phyloP scores from a whole-genome alignment of 2,797 vertebrate genomes.

The Cephalopachus bancanus region DNA sequence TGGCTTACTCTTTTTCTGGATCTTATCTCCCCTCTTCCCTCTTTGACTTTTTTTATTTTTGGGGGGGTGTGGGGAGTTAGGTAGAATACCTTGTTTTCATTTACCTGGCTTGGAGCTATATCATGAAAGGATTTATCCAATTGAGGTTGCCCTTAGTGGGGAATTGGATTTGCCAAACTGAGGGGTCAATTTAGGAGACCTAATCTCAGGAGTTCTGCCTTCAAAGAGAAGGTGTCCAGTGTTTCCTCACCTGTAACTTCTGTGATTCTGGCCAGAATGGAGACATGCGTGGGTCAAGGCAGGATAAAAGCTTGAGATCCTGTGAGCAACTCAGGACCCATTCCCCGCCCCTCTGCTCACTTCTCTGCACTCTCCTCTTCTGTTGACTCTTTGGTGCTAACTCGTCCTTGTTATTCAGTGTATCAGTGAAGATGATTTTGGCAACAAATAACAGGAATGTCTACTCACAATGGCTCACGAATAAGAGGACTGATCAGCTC shows the following conservation, averaged over 20 bases:
- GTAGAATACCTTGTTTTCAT: background rate
- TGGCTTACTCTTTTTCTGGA: background rate
- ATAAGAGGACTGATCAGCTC: background rate
- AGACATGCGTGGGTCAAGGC: background rate
- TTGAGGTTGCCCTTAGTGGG: background rate
- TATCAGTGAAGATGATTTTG: background rate
- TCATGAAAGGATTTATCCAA: background rate
- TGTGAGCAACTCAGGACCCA: background rate
- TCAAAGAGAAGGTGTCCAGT: background rate
- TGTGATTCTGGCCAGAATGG: background rate
- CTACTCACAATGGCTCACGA: background rate
- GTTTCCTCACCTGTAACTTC: background rate
- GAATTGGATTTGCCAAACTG: background rate
- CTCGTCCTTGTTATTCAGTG: background rate
- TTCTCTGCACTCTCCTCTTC: background rate
- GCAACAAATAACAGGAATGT: background rate
- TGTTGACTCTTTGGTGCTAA: background rate
- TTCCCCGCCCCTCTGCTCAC: background rate
- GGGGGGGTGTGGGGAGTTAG: background rate
- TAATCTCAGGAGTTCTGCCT: background rate
- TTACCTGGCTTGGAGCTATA: constrained; percentile 1
- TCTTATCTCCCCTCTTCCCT: background rate
- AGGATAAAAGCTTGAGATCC: background rate
- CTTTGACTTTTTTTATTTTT: background rate
- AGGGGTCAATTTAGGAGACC: background rate